Evolutionary conservation across 2,113 vertebrate genomes (phyloP).

Genomic region (Campylorhamphus procurvoides): DNA sequence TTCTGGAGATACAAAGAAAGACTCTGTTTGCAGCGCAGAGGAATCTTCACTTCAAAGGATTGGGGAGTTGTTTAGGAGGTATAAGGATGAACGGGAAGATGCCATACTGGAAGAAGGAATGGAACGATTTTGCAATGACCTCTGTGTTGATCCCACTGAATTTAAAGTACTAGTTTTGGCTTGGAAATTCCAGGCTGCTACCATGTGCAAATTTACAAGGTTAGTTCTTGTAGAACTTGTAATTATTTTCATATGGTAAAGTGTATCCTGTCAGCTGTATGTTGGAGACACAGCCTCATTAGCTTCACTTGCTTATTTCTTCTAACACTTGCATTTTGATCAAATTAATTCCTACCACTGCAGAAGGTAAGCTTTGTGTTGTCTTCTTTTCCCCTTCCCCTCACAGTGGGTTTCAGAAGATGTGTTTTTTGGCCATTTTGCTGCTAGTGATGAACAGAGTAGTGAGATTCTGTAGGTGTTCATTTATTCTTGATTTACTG

Average conservation of each 20-base stretch:
- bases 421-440: background rate
- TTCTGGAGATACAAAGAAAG: slow-evolving; percentile 81
- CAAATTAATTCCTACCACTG: background rate
- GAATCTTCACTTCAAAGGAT: slow-evolving; percentile 86
- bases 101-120: slow-evolving; percentile 98
- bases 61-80: slow-evolving; percentile 90
- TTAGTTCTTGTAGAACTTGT: slow-evolving; percentile 74
- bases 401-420: background rate
- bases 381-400: background rate
- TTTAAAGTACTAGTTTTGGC: slow-evolving; percentile 96
- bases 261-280: slow-evolving; percentile 24
- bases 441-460: background rate
- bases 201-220: slow-evolving; percentile 99
- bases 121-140: slow-evolving; percentile 96
- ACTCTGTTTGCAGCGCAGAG: slow-evolving; percentile 75
- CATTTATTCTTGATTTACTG: background rate
- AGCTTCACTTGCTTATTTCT: background rate
- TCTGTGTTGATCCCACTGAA: slow-evolving; percentile 96
- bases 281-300: slow-evolving; percentile 4
- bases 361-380: background rate
- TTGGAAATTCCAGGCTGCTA: slow-evolving; percentile 99
- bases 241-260: slow-evolving; percentile 57
- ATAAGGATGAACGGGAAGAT: slow-evolving; percentile 95
- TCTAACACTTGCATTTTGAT: slow-evolving; percentile 10
- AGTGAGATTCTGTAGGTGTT: background rate